These are phyloP conservation scores for Tiliacea citrago DNA, from an alignment of 2,888 invertebrate species.

Conservation along the genomic window DNA sequence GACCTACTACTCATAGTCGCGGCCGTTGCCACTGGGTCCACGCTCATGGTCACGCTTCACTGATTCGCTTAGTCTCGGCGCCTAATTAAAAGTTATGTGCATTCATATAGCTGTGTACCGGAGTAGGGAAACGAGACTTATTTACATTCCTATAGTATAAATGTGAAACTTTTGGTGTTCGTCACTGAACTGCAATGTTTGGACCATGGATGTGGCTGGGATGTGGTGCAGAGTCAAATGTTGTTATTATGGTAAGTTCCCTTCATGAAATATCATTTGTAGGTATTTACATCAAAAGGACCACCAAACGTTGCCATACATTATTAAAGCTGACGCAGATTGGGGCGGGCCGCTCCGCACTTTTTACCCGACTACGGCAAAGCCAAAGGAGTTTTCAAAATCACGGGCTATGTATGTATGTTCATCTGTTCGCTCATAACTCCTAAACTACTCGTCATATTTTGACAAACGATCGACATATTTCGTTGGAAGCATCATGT, in stretches of 20 bases:
- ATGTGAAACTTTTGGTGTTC: constrained; percentile 10
- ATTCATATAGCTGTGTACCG: background rate
- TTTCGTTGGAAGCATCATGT: no score
- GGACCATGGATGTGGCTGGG: background rate
- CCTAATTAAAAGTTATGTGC: constrained; percentile 55
- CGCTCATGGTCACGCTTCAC: no score
- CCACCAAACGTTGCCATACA: background rate
- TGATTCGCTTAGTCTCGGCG: background rate
- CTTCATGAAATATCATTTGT: constrained; percentile 19
- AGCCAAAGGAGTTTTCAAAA: no score
- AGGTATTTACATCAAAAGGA: constrained; percentile 15
- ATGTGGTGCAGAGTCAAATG: background rate
- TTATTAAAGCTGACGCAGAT: background rate
- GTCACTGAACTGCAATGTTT: background rate
- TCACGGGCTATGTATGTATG: no score
- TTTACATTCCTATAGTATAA: constrained; percentile 29
- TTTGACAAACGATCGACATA: no score
- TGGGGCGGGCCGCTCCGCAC: background rate
- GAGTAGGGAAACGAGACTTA: constrained; percentile 12
- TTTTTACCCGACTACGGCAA: no score
- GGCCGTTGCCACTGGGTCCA: no score
- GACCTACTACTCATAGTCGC: no score
- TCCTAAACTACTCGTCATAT: no score
- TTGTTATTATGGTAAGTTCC: background rate
- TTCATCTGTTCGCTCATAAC: no score